Conservation (phyloP, 1,140 invertebrate species). For the Antheraea mylitta region DNA sequence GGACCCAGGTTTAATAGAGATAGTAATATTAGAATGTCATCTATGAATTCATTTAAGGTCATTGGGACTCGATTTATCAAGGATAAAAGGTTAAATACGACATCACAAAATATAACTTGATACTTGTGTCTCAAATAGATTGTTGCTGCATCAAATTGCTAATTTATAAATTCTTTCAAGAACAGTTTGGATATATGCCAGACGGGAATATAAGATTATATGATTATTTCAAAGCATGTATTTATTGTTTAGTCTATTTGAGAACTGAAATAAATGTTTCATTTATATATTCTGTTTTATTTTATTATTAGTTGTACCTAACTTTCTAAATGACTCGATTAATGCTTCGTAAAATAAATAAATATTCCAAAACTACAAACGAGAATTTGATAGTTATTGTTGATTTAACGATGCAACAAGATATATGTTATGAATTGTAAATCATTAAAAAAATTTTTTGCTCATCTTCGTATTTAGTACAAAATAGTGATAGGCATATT, state of each 20-base stretch:
- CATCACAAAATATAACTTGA: neutral
- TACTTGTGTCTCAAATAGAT: neutral
- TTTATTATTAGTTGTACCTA: neutral
- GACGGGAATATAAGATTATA: neutral
- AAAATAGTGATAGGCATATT: too few relatives aligned
- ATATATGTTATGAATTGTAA: too few relatives aligned
- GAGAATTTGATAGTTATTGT: too few relatives aligned
- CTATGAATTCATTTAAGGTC: too few relatives aligned
- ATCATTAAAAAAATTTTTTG: too few relatives aligned
- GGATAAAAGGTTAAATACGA: neutral
- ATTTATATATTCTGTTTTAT: neutral
- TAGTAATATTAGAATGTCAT: too few relatives aligned
- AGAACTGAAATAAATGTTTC: neutral
- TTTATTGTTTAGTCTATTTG: neutral
- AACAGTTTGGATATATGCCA: constrained; percentile 23
- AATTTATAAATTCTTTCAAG: constrained; percentile 9
- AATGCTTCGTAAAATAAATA: too few relatives aligned
- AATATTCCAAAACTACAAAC: too few relatives aligned
- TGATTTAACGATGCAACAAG: too few relatives aligned
- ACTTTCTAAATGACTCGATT: too few relatives aligned
- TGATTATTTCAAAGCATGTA: neutral
- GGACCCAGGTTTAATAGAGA: too few relatives aligned
- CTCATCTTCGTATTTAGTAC: too few relatives aligned
- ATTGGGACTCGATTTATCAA: neutral
- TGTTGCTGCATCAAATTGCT: neutral